Evolutionary conservation across 2,797 vertebrate species (phyloP).

Genomic region (Danio albolineatus): DNA sequence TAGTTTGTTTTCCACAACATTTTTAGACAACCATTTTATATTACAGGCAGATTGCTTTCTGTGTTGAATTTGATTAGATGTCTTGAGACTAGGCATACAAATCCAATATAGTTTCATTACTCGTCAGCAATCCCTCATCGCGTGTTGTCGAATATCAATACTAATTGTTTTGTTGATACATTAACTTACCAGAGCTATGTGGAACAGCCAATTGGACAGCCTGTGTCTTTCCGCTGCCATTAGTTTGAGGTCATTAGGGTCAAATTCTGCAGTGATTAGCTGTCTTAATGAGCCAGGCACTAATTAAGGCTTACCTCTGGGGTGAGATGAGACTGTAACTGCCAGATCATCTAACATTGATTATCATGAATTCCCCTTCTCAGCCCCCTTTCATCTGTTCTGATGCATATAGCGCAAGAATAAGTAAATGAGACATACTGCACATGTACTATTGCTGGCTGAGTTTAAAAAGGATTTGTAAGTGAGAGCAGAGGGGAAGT

Average conservation of each 20-base stretch:
- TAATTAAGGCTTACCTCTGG: conserved; percentile 53
- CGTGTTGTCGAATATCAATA: conserved; percentile 21
- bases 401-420: not conserved
- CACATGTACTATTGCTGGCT: conserved; percentile 37
- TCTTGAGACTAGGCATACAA: not conserved
- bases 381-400: conserved; percentile 39
- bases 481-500: conserved; percentile 16
- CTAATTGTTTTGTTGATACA: conserved; percentile 21
- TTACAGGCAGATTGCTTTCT: not conserved
- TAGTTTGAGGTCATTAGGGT: conserved; percentile 29
- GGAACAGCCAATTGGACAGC: not conserved
- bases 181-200: not conserved
- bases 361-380: conserved; percentile 61
- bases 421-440: conserved; percentile 12
- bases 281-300: conserved; percentile 37
- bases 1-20: not conserved
- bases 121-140: not conserved
- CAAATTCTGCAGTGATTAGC: conserved; percentile 49
- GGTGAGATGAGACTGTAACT: conserved; percentile 50
- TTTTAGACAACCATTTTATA: conserved; percentile 2
- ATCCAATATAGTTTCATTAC: conserved; percentile 4
- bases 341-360: conserved; percentile 55
- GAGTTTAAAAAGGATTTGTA: conserved; percentile 35
- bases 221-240: conserved; percentile 11
- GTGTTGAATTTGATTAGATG: not conserved